These are phyloP conservation scores for Danionella dracula DNA, from an alignment of 2,797 vertebrate genomes.

Conservation along the genomic window DNA sequence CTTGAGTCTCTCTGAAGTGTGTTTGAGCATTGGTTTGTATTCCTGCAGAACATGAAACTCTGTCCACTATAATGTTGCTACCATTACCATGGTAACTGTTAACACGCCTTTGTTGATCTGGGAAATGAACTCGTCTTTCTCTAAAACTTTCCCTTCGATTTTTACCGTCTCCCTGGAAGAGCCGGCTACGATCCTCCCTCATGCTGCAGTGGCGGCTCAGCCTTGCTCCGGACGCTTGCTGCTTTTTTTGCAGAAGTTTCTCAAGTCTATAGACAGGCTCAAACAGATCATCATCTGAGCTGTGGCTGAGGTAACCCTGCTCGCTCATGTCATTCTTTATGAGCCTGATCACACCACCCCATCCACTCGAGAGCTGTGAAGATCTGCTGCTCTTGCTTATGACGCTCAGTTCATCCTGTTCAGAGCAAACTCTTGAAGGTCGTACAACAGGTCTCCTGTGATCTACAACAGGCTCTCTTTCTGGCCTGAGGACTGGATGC, in stretches of 20 bases:
- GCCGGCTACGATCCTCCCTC: conserved; percentile 24
- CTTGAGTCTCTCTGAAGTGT: neutral
- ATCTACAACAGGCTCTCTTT: neutral
- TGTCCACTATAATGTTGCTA: conserved; percentile 57
- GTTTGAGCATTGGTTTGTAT: neutral
- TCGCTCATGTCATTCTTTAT: conserved; percentile 49
- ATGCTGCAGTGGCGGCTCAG: conserved; percentile 41
- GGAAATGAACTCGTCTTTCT: conserved; percentile 65
- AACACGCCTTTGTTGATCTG: conserved; percentile 43
- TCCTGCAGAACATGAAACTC: conserved; percentile 50
- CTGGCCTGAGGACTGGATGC: neutral
- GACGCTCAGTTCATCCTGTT: conserved; percentile 39
- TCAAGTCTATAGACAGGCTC: conserved; percentile 46
- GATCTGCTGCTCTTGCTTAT: conserved; percentile 39
- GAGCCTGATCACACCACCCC: conserved; percentile 43
- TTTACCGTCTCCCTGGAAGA: conserved; percentile 26
- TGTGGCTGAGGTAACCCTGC: conserved; percentile 46
- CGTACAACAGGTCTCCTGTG: neutral
- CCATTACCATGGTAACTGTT: conserved; percentile 45
- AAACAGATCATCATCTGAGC: conserved; percentile 57
- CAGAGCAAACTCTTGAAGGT: neutral
- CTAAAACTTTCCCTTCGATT: neutral
- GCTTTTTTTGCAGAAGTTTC: conserved; percentile 40
- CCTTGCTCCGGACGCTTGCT: conserved; percentile 38
- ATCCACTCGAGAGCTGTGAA: conserved; percentile 57